Percentiles rank a stretch among this genome's conserved stretches.
These are phyloP conservation scores for Megaceryle torquata DNA, from an alignment of 2,113 vertebrate species.

Conservation along the genomic window DNA sequence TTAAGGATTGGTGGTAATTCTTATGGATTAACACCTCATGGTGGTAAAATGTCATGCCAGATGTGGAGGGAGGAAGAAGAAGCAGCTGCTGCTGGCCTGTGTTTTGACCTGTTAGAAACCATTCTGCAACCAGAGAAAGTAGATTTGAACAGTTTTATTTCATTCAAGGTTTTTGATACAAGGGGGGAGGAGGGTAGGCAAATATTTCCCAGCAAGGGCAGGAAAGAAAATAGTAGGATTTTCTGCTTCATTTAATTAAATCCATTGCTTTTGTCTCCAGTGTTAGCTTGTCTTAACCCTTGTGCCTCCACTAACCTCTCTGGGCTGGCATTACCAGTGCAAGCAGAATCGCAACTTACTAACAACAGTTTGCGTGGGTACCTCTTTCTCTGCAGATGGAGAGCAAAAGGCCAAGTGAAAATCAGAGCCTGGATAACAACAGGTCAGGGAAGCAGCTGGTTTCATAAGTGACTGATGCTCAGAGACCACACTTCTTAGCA, in stretches of 20 bases:
- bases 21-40: too few relatives aligned
- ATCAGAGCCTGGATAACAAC: neutral
- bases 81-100: neutral
- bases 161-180: neutral
- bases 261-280: neutral
- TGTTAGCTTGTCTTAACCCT: neutral
- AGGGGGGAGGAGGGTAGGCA: neutral
- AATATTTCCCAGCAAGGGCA: neutral
- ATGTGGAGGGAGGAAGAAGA: neutral
- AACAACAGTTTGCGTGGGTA: neutral
- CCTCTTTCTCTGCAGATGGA: neutral
- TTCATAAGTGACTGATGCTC: neutral
- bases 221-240: neutral
- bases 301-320: neutral
- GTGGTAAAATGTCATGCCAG: neutral
- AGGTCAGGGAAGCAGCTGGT: neutral
- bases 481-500: neutral
- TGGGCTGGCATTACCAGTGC: neutral
- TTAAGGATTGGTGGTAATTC: neutral
- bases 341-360: neutral
- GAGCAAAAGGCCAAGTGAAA: neutral
- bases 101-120: neutral
- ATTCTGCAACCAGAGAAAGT: neutral
- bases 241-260: conserved; percentile 3
- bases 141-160: neutral